Conservation (phyloP, 2,888 invertebrate species). For the Atrina japonica region DNA sequence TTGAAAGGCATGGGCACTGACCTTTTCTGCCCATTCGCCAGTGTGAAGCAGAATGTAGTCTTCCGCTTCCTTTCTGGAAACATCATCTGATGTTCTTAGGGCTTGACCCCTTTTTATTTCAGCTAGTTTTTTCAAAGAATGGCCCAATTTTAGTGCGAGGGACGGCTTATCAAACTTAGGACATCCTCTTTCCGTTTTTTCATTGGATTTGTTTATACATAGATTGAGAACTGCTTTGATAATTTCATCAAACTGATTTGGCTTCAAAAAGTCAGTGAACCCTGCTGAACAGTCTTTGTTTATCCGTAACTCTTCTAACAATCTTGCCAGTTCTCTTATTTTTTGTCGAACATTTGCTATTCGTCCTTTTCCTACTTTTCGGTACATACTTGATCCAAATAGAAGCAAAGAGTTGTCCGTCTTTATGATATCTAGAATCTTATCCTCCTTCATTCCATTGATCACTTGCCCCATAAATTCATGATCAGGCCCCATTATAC, state of each 20-base stretch:
- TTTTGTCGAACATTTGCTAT: slow-evolving; percentile 16
- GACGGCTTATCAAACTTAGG: slow-evolving; percentile 2
- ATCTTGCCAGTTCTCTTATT: slow-evolving; percentile 7
- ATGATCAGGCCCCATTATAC: no score
- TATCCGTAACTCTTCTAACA: not conserved
- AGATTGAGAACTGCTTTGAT: not conserved
- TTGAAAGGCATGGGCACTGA: slow-evolving; percentile 8
- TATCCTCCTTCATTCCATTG: slow-evolving; percentile 6
- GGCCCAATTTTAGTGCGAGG: slow-evolving; percentile 10
- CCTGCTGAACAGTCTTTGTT: not conserved
- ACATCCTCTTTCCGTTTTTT: slow-evolving; percentile 6
- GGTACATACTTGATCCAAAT: slow-evolving; percentile 3
- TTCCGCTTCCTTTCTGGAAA: slow-evolving; percentile 2
- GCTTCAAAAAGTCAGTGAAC: not conserved
- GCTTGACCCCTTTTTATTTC: slow-evolving; percentile 12
- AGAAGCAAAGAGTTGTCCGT: not conserved
- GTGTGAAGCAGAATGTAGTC: slow-evolving; percentile 1
- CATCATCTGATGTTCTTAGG: not conserved
- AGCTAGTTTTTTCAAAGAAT: slow-evolving; percentile 8
- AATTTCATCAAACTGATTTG: slow-evolving; percentile 5
- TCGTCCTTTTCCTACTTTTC: slow-evolving; percentile 8
- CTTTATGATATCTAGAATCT: slow-evolving; percentile 4
- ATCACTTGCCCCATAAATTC: not conserved
- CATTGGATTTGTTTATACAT: no score
- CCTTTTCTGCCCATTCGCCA: slow-evolving; percentile 11